phyloP scores from a whole-genome alignment of 1,140 invertebrate species.

The Drosophila trapezifrons region DNA sequence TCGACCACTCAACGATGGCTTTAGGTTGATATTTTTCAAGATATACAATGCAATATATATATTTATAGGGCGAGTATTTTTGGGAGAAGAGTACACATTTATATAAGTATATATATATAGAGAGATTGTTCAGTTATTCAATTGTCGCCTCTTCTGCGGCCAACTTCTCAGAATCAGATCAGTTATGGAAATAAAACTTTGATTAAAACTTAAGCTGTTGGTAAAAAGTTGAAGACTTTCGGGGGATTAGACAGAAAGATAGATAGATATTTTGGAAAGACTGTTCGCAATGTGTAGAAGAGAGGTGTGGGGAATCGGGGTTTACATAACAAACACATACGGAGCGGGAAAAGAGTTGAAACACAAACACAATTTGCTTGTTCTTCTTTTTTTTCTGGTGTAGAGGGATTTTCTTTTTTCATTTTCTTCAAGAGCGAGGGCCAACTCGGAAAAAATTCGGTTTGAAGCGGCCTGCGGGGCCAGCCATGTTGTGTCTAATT shows the following conservation, averaged over 20 bases:
- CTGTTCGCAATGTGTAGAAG: slow-evolving; percentile 58
- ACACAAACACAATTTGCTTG: slow-evolving; percentile 65
- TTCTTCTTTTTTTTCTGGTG: slow-evolving; percentile 21
- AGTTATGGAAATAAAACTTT: slow-evolving; percentile 53
- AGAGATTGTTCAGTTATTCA: slow-evolving; percentile 14
- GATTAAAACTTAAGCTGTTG: slow-evolving; percentile 55
- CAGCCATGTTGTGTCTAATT: slow-evolving; percentile 54
- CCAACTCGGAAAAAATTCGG: slow-evolving; percentile 67
- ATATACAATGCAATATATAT: slow-evolving; percentile 56
- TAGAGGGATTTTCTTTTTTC: slow-evolving; percentile 23
- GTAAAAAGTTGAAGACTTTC: slow-evolving; percentile 44
- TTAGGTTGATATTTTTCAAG: slow-evolving; percentile 71
- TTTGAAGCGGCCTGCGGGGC: slow-evolving; percentile 23
- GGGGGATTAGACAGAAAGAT: slow-evolving; percentile 38
- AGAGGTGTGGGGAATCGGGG: slow-evolving; percentile 56
- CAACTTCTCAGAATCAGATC: slow-evolving; percentile 39
- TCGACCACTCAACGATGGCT: slow-evolving; percentile 84
- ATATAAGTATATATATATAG: slow-evolving; percentile 47
- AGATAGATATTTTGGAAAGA: slow-evolving; percentile 26
- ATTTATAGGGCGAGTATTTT: slow-evolving; percentile 43
- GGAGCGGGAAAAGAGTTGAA: slow-evolving; percentile 51
- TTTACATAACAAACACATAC: slow-evolving; percentile 76
- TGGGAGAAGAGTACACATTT: slow-evolving; percentile 60
- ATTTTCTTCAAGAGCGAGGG: slow-evolving; percentile 40
- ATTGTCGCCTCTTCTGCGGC: slow-evolving; percentile 12